Evolutionary conservation across 2,888 invertebrate species (phyloP).

Genomic region (Dendrolimus pini): DNA sequence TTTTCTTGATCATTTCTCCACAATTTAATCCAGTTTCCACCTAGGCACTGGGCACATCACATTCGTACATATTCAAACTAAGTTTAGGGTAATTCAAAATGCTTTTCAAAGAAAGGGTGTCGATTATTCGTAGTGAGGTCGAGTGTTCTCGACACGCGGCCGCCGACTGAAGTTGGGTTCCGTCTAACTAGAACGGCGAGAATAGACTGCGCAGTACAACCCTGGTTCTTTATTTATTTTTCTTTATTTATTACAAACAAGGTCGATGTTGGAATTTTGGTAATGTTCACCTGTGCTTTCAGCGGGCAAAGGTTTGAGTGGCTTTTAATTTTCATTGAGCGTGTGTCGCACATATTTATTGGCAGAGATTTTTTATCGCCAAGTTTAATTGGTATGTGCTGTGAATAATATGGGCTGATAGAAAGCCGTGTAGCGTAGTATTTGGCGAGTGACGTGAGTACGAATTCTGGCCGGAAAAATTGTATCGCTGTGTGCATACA

Average conservation of each 20-base stretch:
- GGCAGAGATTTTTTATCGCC: neutral
- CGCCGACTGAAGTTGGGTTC: conserved; percentile 44
- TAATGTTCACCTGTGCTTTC: conserved; percentile 13
- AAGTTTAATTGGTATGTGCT: too few relatives aligned
- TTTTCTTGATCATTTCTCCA: conserved; percentile 61
- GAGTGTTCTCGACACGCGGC: conserved; percentile 52
- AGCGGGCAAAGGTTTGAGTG: conserved; percentile 28
- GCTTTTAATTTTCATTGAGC: neutral
- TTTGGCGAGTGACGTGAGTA: too few relatives aligned
- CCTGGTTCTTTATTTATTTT: conserved; percentile 32
- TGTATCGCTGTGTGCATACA: too few relatives aligned
- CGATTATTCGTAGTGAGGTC: conserved; percentile 43
- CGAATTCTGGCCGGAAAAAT: too few relatives aligned
- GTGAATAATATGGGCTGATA: too few relatives aligned
- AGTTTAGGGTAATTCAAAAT: neutral
- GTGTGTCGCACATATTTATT: neutral
- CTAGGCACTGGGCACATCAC: conserved; percentile 10
- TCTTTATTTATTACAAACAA: conserved; percentile 39
- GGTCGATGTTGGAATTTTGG: conserved; percentile 33
- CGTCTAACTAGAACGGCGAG: conserved; percentile 29
- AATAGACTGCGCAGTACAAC: conserved; percentile 59
- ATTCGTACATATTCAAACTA: conserved; percentile 9
- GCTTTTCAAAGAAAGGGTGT: conserved; percentile 29
- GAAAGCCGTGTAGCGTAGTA: too few relatives aligned
- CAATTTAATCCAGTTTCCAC: conserved; percentile 8